These are phyloP conservation scores for Malaclemys terrapin DNA, from an alignment of 2,113 vertebrate species.

Conservation along the genomic window DNA sequence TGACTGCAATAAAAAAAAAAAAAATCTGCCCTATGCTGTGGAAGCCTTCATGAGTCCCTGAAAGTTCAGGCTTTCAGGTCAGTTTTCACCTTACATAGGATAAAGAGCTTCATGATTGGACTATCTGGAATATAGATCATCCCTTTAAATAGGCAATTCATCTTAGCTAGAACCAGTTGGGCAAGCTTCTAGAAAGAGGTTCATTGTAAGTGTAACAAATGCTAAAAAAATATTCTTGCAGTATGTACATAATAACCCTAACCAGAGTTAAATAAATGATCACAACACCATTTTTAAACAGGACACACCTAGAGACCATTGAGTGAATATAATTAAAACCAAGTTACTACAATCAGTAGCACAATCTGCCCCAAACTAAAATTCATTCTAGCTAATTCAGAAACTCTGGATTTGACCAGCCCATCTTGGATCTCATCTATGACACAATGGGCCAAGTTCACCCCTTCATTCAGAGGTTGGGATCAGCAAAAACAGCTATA, in stretches of 20 bases:
- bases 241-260: neutral
- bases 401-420: conserved; percentile 44
- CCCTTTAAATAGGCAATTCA: conserved; percentile 27
- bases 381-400: conserved; percentile 18
- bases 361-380: conserved; percentile 50
- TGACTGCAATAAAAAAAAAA: neutral
- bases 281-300: conserved; percentile 36
- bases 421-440: conserved; percentile 1
- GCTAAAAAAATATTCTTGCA: neutral
- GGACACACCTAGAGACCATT: conserved; percentile 47
- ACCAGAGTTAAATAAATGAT: conserved; percentile 46
- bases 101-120: neutral
- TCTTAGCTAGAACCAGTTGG: conserved; percentile 28
- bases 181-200: conserved; percentile 28
- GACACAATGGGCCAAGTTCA: neutral
- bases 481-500: neutral
- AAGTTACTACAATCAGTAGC: conserved; percentile 59
- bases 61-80: neutral
- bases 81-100: neutral
- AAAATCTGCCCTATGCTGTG: neutral
- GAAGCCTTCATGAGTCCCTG: neutral
- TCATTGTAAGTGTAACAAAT: conserved; percentile 26
- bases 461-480: neutral
- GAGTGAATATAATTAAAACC: conserved; percentile 64
- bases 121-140: neutral